These are phyloP conservation scores for Muschampia plurimacula DNA, from an alignment of 2,888 invertebrate species.

Conservation along the genomic window DNA sequence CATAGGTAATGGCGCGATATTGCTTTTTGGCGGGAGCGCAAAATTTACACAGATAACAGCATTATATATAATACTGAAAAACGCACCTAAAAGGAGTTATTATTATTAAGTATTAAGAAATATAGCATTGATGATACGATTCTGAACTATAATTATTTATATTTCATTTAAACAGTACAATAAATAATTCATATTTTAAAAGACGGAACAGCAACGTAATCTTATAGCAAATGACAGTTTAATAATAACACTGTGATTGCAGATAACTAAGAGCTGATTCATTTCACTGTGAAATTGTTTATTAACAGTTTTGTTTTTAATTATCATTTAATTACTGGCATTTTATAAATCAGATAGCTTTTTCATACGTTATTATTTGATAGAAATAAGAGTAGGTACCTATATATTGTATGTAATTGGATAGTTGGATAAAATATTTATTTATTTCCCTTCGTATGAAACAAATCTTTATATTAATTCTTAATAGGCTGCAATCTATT, in stretches of 20 bases:
- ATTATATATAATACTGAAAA: constrained; percentile 13
- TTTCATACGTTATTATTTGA: neutral
- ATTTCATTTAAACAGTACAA: neutral
- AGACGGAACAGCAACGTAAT: constrained; percentile 11
- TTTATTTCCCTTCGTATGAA: neutral
- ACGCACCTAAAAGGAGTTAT: neutral
- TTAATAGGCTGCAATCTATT: too few species aligned
- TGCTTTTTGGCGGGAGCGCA: constrained; percentile 50
- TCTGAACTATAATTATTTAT: neutral
- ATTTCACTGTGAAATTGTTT: constrained; percentile 25
- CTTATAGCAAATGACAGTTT: constrained; percentile 29
- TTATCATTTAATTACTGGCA: constrained; percentile 19
- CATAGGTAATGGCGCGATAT: constrained; percentile 71
- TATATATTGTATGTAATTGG: too few species aligned
- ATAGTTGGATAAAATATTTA: neutral
- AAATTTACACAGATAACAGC: constrained; percentile 43
- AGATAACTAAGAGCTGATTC: constrained; percentile 24
- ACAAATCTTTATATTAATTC: too few species aligned
- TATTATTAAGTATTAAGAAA: neutral
- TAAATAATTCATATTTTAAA: neutral
- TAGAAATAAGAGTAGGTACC: too few species aligned
- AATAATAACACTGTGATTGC: constrained; percentile 28
- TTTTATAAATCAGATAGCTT: constrained; percentile 25
- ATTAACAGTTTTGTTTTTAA: constrained; percentile 20
- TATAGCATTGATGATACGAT: neutral